Conservation (phyloP, 1,140 invertebrate genomes). For the Mizuhopecten yessoensis region DNA sequence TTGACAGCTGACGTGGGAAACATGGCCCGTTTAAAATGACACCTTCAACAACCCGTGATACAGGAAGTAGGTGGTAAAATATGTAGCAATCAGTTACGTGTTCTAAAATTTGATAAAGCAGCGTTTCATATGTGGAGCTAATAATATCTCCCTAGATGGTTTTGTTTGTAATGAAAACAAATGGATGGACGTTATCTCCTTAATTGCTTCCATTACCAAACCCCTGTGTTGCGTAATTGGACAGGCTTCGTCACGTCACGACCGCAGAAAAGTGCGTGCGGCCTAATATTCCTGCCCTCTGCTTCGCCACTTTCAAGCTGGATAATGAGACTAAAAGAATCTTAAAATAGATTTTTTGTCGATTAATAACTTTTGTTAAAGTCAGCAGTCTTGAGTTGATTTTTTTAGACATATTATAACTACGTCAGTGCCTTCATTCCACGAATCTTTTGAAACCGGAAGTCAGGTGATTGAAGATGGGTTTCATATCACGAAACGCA, state of each 20-base stretch:
- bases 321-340: background rate
- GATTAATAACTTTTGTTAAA: background rate
- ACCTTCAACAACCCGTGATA: background rate
- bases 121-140: background rate
- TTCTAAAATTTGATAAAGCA: background rate
- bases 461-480: no score
- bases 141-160: constrained; percentile 38
- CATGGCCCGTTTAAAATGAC: background rate
- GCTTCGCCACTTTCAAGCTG: background rate
- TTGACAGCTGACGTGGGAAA: background rate
- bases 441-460: no score
- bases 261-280: background rate
- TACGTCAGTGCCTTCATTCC: no score
- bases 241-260: constrained; percentile 22
- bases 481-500: no score
- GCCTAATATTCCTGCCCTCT: background rate
- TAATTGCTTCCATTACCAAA: background rate
- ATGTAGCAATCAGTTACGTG: background rate
- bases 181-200: constrained; percentile 12
- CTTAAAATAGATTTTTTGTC: constrained; percentile 2
- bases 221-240: background rate
- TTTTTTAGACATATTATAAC: no score
- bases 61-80: background rate
- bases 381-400: background rate
- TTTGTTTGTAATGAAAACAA: constrained; percentile 5